These are phyloP conservation scores for Crotalus viridis DNA, from an alignment of 2,113 vertebrate species.

Conservation along the genomic window DNA sequence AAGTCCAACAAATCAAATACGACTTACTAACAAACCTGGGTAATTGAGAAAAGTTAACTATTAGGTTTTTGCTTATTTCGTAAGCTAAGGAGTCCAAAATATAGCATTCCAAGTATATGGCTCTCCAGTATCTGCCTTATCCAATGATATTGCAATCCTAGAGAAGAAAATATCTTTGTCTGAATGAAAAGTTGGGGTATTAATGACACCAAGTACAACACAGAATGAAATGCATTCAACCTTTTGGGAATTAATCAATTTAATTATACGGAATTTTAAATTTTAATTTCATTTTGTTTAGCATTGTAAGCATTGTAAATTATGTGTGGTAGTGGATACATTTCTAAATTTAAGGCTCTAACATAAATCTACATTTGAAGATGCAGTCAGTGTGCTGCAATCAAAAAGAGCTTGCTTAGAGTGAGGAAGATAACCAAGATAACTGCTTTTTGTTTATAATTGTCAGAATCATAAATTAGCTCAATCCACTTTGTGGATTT, in stretches of 20 bases:
- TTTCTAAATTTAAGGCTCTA: not conserved
- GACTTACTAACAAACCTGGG: not conserved
- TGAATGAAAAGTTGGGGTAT: not conserved
- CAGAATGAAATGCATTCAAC: not conserved
- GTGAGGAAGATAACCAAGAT: not conserved
- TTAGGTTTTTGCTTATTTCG: not conserved
- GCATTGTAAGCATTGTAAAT: not conserved
- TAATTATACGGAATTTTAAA: not conserved
- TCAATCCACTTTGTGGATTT: not conserved
- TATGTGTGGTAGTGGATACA: not conserved
- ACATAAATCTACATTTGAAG: not conserved
- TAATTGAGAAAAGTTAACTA: not conserved
- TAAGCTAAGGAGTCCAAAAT: not conserved
- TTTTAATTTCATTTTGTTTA: not conserved
- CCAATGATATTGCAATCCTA: not conserved
- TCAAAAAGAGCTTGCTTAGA: not conserved
- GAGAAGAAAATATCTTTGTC: not conserved
- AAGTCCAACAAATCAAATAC: not conserved
- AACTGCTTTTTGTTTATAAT: not conserved
- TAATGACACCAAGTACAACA: not conserved
- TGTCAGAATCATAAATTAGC: not conserved
- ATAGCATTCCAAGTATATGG: not conserved
- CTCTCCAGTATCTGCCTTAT: not conserved
- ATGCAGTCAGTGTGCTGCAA: not conserved
- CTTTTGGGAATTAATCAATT: not conserved